Evolutionary conservation across 2,888 invertebrate genomes (phyloP), one percentile per base, ranked within the genome.

Genomic region (Celastrina argiolus): DNA sequence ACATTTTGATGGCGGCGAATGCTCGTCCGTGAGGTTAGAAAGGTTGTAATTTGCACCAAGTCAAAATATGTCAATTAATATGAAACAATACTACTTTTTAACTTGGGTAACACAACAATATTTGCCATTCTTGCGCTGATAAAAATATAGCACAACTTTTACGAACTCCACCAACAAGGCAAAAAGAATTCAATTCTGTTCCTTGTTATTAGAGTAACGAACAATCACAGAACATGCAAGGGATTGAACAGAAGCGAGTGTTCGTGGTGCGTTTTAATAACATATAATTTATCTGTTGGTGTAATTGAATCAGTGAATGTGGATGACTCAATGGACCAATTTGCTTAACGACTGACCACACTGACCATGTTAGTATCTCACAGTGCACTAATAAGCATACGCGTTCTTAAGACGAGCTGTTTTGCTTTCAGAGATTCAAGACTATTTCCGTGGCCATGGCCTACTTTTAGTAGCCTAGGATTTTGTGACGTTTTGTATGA

Each of bases 321-420:
- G 77, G 80, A 81, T 83, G 78, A 75, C 79, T 81, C 82, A 82
- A 83, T 82, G 82, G 66, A 65, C 68, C 69, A 81, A 80, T 81
- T 82, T 82, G 80, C 63, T 68, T 67, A 69, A 70, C 69, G 64
- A 70, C 66, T 68, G 67, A 56, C 66, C 22, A 36, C 7, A 16
- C n/a, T 10, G 31, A 1, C 36, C 22, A 22, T 51, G 22, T 51
- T 51, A 36, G 12, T 56, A 14, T 28, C 16, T 45, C 16, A 45
- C 2, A 4, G 31, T 31, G 45, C 28, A n/a, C 31, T 28, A 31
- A 28, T 31, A n/a, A n/a, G 31, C 56, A 31, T 58, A 31, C 45
- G 7, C 22, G 51, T n/a, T 22, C 12, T 51, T 51, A 51, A 22
- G 22, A 51, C 22, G 22, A 51, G 51, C 51, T 12, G 12, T 51